A percentile compares a stretch with the other conserved stretches of the same genome.
These are phyloP conservation scores for Leucophora obtusa DNA, from an alignment of 2,888 invertebrate genomes.

Conservation along the genomic window DNA sequence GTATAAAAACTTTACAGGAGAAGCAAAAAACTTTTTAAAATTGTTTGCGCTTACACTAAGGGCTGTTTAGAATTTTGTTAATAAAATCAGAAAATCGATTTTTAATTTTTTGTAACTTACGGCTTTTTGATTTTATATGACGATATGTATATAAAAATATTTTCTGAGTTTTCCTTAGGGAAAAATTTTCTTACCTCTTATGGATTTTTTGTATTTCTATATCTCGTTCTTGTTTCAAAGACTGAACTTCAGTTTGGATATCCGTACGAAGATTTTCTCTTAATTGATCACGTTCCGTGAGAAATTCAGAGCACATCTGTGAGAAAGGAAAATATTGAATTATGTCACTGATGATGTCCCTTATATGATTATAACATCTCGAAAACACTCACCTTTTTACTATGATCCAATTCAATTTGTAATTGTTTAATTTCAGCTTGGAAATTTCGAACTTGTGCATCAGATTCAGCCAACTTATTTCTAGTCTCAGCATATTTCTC, in stretches of 20 bases:
- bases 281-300: constrained; percentile 81
- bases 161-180: background rate
- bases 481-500: constrained; percentile 84
- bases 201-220: constrained; percentile 89
- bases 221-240: constrained; percentile 84
- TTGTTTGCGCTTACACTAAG: too few species aligned
- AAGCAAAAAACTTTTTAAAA: too few species aligned
- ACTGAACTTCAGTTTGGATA: constrained; percentile 83
- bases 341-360: too few species aligned
- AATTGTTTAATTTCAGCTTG: constrained; percentile 83
- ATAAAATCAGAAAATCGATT: too few species aligned
- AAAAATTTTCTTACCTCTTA: constrained; percentile 81
- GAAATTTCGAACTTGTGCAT: constrained; percentile 81
- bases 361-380: background rate
- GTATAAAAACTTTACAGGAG: too few species aligned
- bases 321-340: background rate
- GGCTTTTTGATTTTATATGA: too few species aligned
- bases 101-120: too few species aligned
- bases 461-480: constrained; percentile 83
- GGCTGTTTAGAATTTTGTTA: too few species aligned
- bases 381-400: constrained; percentile 80
- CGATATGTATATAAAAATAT: too few species aligned
- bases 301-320: constrained; percentile 80
- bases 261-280: constrained; percentile 82
- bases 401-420: constrained; percentile 83